phyloP scores from a whole-genome alignment of 2,888 invertebrate species.

The Hypercompe scribonia region DNA sequence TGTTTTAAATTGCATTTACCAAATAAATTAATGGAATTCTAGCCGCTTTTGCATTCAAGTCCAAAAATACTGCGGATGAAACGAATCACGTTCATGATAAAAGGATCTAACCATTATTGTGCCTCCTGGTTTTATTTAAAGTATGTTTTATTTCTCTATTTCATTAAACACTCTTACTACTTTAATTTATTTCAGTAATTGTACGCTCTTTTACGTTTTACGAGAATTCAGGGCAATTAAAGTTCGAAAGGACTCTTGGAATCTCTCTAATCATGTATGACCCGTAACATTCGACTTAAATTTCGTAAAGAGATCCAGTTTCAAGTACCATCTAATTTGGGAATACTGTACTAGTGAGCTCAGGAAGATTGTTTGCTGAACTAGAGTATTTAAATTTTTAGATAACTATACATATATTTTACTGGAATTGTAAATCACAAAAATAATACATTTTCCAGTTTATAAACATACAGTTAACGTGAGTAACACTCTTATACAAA shows the following conservation, averaged over 20 bases:
- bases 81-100: not conserved
- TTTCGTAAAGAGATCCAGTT: not conserved
- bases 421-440: too few relatives aligned
- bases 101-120: not conserved
- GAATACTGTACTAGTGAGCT: too few relatives aligned
- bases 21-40: not conserved
- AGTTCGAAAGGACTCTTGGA: not conserved
- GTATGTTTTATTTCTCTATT: not conserved
- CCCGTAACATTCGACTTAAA: not conserved
- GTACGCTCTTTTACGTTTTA: not conserved
- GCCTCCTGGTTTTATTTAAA: not conserved
- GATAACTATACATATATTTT: too few relatives aligned
- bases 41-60: not conserved
- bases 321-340: not conserved
- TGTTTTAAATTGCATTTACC: not conserved
- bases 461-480: too few relatives aligned
- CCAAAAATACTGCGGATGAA: not conserved
- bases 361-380: too few relatives aligned
- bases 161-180: not conserved
- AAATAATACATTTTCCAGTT: too few relatives aligned
- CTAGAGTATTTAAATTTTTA: too few relatives aligned
- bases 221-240: not conserved
- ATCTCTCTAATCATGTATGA: not conserved
- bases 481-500: too few relatives aligned
- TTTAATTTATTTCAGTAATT: not conserved